These are phyloP conservation scores for Cephalopachus bancanus DNA, from an alignment of 2,797 vertebrate genomes.

Conservation along the genomic window DNA sequence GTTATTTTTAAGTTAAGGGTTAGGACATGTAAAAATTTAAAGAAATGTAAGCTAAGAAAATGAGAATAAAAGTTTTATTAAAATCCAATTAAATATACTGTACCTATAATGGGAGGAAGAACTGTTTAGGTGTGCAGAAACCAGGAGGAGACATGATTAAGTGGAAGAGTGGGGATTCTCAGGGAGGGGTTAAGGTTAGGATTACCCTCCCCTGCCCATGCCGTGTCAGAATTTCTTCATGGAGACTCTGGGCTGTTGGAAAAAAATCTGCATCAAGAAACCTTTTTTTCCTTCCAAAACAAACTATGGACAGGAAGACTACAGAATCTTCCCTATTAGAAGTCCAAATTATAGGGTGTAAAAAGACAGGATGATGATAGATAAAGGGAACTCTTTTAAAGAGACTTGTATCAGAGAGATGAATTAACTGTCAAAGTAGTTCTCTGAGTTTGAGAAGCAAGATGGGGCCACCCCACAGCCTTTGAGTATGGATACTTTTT, in stretches of 20 bases:
- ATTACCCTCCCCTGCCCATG: fast-evolving
- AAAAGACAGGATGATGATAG: not conserved
- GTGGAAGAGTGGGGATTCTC: not conserved
- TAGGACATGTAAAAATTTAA: not conserved
- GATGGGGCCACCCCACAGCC: not conserved
- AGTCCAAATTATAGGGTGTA: not conserved
- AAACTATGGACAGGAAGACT: not conserved
- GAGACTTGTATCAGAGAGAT: not conserved
- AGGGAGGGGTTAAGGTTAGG: not conserved
- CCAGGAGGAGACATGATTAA: not conserved
- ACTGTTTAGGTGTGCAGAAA: not conserved
- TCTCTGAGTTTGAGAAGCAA: not conserved
- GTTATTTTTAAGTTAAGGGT: conserved; percentile 52
- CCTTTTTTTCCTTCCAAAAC: not conserved
- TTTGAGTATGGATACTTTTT: not conserved
- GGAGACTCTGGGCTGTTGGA: not conserved
- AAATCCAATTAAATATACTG: not conserved
- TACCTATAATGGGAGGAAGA: not conserved
- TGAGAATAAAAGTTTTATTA: conserved; percentile 25
- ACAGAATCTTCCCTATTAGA: not conserved
- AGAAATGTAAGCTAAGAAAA: not conserved
- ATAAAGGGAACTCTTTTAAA: not conserved
- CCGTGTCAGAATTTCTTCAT: not conserved
- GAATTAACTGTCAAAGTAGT: not conserved
- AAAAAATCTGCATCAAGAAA: not conserved